Evolutionary conservation across 2,113 vertebrate species (phyloP), one percentile per base, ranked within the genome.

Genomic region (Romanogobio albipinnatus): DNA sequence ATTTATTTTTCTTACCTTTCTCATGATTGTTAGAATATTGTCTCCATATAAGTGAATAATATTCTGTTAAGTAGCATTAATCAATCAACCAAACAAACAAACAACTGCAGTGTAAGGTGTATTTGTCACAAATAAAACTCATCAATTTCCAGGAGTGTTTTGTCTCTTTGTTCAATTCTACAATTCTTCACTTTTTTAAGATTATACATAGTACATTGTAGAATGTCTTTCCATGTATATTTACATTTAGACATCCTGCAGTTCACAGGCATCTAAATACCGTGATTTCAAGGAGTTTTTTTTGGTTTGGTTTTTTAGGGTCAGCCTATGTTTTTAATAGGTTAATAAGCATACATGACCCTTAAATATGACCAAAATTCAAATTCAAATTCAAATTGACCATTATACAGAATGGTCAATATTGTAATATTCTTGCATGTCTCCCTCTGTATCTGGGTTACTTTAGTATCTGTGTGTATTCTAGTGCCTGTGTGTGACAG

Each of bases 91-190:
- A 56, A 76, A 53, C 47, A 22, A 7, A 2, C 29, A 56, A 76
- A 53, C 9, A 29, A 19, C 45, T 53, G 47, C 8, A 29, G 49
- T 22, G 26, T 4, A 36, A 22, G 17, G 9, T 79, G 36, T 62
- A 45, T 26, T 62, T 79, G 36, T 26, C 58, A 62, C 11, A 62
- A 79, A 76, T 76, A 76, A 76, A 76, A 53, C 51, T 33, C 3
- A 15, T 75, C 11, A 4, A 33, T 76, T 33, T 53, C 36, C 49
- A 22, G 53, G 15, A 56, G 29, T 56, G 47, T 33, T 76, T 14
- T 45, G 1, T 45, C 49, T 56, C 3, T 56, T 33, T 76, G 74
- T 51, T 51, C 49, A 51, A 39, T 39, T 51, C 45, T 76, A 33
- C 24, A 51, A 26, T 29, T 75, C 24, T 3, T 10, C 26, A 75